phyloP scores from a whole-genome alignment of 2,797 vertebrate species.

The Parotocinclus haroldoi region DNA sequence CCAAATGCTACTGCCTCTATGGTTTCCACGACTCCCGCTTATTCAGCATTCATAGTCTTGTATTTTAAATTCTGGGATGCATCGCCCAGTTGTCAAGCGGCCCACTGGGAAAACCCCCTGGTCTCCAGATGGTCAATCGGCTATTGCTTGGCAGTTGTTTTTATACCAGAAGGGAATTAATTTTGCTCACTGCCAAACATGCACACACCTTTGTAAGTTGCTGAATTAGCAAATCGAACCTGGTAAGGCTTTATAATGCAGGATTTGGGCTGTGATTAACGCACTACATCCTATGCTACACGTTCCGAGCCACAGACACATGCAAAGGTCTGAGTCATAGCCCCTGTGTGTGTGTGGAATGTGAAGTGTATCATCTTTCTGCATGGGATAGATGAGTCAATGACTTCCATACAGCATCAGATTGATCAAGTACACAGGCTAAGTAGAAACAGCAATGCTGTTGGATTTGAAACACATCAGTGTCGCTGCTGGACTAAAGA shows the following conservation, averaged over 20 bases:
- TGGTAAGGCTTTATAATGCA: not conserved
- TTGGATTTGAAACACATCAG: no score
- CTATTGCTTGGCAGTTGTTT: conserved; percentile 10
- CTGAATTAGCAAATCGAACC: not conserved
- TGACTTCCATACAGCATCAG: not conserved
- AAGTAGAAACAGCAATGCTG: conserved; percentile 13
- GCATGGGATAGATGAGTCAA: conserved; percentile 19
- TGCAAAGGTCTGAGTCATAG: conserved; percentile 10
- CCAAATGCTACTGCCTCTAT: no score
- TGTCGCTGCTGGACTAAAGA: no score
- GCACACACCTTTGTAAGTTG: not conserved
- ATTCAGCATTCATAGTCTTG: no score
- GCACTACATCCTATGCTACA: conserved; percentile 4
- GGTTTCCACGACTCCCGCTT: no score
- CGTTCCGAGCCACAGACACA: conserved; percentile 9
- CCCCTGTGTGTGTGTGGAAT: conserved; percentile 11
- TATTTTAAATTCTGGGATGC: no score
- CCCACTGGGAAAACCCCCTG: no score
- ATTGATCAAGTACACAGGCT: conserved; percentile 8
- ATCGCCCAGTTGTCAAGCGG: no score
- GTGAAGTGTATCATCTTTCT: conserved; percentile 12
- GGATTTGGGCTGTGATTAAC: not conserved
- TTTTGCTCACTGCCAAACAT: conserved; percentile 5
- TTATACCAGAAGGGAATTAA: not conserved
- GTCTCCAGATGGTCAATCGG: not conserved